Percentiles rank a stretch among this genome's conserved stretches.
These are phyloP conservation scores for Synergus japonicus DNA, from an alignment of 2,888 invertebrate genomes.

Conservation along the genomic window DNA sequence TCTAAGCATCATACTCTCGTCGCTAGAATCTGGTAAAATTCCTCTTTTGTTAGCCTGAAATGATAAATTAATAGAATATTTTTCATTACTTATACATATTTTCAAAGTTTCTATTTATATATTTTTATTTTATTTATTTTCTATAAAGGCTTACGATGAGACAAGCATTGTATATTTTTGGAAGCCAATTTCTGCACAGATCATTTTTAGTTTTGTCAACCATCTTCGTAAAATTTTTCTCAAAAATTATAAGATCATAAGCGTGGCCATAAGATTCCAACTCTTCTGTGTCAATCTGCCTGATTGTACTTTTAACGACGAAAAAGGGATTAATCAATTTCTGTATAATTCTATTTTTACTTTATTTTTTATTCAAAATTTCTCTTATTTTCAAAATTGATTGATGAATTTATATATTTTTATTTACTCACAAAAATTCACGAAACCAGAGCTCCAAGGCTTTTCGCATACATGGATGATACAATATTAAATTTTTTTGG, in stretches of 20 bases:
- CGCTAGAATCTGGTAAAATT: conserved; percentile 80
- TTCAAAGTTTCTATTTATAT: background rate
- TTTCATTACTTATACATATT: background rate
- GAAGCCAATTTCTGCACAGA: conserved; percentile 84
- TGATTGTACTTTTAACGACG: conserved; percentile 79
- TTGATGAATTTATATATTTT: background rate
- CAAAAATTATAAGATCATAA: conserved; percentile 84
- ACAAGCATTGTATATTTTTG: conserved; percentile 82
- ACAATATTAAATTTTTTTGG: conserved; percentile 83
- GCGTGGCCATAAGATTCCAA: conserved; percentile 82
- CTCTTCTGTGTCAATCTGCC: conserved; percentile 81
- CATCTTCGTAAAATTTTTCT: conserved; percentile 79
- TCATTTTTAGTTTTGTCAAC: conserved; percentile 84
- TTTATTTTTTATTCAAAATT: conserved; percentile 25
- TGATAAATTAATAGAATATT: conserved; percentile 9
- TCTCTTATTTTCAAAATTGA: background rate
- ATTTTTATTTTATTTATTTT: conserved; percentile 17
- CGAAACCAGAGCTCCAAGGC: conserved; percentile 90
- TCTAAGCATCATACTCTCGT: conserved; percentile 77
- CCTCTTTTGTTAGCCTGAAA: conserved; percentile 83
- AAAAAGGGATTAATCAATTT: conserved; percentile 54
- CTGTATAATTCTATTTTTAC: conserved; percentile 8
- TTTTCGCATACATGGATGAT: conserved; percentile 90
- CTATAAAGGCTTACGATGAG: conserved; percentile 77
- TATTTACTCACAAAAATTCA: conserved; percentile 82